Evolutionary conservation across 2,888 invertebrate genomes (phyloP).

Genomic region (Adelognathus sp.): DNA sequence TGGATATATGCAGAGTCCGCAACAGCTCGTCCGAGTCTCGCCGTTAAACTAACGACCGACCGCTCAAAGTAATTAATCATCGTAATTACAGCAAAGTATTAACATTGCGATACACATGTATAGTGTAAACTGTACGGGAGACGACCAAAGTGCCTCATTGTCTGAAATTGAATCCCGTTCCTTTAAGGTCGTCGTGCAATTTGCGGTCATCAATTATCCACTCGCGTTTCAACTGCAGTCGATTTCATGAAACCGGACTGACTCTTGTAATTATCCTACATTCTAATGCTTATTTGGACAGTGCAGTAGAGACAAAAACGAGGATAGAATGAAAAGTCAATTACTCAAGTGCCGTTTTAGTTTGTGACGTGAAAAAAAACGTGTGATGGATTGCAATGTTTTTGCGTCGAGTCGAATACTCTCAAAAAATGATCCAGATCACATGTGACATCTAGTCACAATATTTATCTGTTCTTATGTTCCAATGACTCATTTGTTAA

Average conservation of each 20-base stretch:
- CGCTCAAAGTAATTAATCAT: conserved; percentile 60
- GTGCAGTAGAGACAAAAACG: background rate
- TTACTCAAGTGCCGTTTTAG: no score
- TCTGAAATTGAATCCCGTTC: conserved; percentile 55
- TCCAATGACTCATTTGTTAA: no score
- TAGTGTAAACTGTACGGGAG: conserved; percentile 41
- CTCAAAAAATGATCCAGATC: no score
- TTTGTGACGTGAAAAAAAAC: no score
- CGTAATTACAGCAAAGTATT: conserved; percentile 63
- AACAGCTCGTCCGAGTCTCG: conserved; percentile 23
- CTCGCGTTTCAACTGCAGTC: background rate
- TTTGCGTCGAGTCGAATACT: no score
- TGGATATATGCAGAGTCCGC: conserved; percentile 16
- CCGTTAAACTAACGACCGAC: conserved; percentile 60
- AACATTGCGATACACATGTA: conserved; percentile 52
- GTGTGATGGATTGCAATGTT: no score
- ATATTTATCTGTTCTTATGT: no score
- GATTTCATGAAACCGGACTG: background rate
- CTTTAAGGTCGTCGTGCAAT: conserved; percentile 18
- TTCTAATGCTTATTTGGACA: background rate
- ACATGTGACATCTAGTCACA: no score
- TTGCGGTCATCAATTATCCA: conserved; percentile 14
- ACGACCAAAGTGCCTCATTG: conserved; percentile 42
- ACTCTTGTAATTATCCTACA: background rate
- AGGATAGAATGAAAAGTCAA: conserved; percentile 27